phyloP scores from a whole-genome alignment of 2,113 vertebrate genomes.

The Hippocampus comes region DNA sequence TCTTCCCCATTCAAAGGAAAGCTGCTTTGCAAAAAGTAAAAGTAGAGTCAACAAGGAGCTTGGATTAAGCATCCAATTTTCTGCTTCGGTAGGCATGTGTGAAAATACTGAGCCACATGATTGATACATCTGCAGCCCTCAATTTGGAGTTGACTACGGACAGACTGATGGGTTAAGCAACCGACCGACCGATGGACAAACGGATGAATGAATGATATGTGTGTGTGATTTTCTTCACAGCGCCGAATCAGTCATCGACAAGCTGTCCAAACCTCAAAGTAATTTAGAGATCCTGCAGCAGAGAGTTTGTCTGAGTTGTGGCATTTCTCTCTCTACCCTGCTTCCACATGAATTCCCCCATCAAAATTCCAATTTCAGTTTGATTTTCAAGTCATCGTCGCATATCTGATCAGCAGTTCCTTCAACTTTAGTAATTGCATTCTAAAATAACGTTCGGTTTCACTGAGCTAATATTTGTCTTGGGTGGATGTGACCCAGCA shows the following conservation, averaged over 20 bases:
- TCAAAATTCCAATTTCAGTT: conserved; percentile 15
- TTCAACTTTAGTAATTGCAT: not conserved
- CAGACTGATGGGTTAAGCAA: conserved; percentile 14
- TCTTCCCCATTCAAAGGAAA: conserved; percentile 15
- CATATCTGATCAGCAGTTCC: not conserved
- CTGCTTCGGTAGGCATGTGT: conserved; percentile 35
- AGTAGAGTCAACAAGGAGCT: conserved; percentile 28
- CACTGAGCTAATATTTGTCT: not conserved
- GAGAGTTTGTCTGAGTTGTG: conserved; percentile 69
- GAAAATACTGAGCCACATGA: conserved; percentile 2
- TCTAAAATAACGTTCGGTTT: not conserved
- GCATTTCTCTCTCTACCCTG: conserved; percentile 46
- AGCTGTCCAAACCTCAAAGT: conserved; percentile 71
- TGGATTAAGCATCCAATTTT: conserved; percentile 42
- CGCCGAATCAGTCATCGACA: conserved; percentile 66
- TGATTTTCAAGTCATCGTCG: not conserved
- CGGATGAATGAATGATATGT: conserved; percentile 3
- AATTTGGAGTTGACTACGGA: conserved; percentile 1
- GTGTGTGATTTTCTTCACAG: conserved; percentile 43
- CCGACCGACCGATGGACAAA: conserved; percentile 24
- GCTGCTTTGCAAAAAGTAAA: conserved; percentile 20
- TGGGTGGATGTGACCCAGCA: not conserved
- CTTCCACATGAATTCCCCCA: conserved; percentile 10
- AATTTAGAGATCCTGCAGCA: conserved; percentile 69
- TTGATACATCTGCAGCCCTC: conserved; percentile 7